Percentiles rank a stretch among this genome's conserved stretches.
Evolutionary conservation across 2,113 vertebrate genomes (phyloP).

Genomic region (Sebastes schlegelii): DNA sequence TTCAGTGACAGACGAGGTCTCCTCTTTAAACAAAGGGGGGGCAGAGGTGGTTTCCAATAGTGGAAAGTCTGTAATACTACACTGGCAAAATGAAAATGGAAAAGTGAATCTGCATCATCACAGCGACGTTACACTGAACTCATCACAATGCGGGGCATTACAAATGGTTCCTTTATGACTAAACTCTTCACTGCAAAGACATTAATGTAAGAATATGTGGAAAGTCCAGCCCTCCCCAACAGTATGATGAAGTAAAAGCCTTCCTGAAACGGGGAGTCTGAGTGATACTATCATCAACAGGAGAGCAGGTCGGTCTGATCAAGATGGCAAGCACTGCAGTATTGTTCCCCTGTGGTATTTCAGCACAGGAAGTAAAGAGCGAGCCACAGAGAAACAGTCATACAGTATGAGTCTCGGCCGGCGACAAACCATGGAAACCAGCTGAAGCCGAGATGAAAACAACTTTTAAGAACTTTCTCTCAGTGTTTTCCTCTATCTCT

Average conservation of each 20-base stretch:
- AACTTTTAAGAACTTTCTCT: conserved; percentile 39
- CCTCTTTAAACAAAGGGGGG: conserved; percentile 72
- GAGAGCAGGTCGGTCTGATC: conserved; percentile 41
- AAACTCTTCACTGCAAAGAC: conserved; percentile 9
- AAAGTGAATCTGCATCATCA: conserved; percentile 17
- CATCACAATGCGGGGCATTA: conserved; percentile 5
- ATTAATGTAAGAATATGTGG: conserved; percentile 25
- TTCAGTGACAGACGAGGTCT: conserved; percentile 71
- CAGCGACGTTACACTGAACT: not conserved
- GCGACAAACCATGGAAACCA: conserved; percentile 49
- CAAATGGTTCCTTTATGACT: conserved; percentile 42
- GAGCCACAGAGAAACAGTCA: conserved; percentile 55
- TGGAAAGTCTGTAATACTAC: conserved; percentile 54
- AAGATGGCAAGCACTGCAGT: conserved; percentile 37
- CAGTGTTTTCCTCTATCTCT: conserved; percentile 29
- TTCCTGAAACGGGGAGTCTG: conserved; percentile 33
- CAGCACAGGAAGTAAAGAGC: conserved; percentile 69
- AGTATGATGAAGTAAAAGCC: conserved; percentile 42
- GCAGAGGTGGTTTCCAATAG: conserved; percentile 65
- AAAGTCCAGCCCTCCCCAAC: conserved; percentile 25
- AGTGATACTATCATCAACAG: conserved; percentile 23
- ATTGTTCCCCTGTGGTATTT: conserved; percentile 60
- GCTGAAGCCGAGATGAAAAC: conserved; percentile 43
- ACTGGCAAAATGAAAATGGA: conserved; percentile 21
- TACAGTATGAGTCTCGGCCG: not conserved